Conservation (phyloP, 2,888 invertebrate genomes). For the Apotomis capreana region DNA sequence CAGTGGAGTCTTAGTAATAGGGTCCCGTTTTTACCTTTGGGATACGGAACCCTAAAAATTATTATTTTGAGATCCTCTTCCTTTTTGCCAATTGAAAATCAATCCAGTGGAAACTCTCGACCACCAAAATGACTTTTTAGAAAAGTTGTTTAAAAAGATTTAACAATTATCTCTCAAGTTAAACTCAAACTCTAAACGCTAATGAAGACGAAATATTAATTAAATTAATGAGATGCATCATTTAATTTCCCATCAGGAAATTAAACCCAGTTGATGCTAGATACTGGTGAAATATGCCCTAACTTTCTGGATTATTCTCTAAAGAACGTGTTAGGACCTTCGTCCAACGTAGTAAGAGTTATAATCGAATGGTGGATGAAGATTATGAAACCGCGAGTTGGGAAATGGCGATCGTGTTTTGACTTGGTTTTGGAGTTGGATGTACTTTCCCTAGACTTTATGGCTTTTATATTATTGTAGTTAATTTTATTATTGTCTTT, state of each 20-base stretch:
- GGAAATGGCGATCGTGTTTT: background rate
- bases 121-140: background rate
- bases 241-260: constrained; percentile 37
- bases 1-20: too few species aligned
- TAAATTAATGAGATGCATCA: constrained; percentile 29
- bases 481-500: too few species aligned
- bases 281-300: constrained; percentile 33
- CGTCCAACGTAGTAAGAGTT: background rate
- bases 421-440: constrained; percentile 3
- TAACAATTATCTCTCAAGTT: background rate
- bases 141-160: background rate
- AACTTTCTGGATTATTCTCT: constrained; percentile 26
- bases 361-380: background rate
- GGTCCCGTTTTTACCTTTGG: too few species aligned
- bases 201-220: constrained; percentile 25
- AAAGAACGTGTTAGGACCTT: background rate
- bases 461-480: too few species aligned
- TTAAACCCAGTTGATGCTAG: constrained; percentile 23
- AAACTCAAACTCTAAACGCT: constrained; percentile 7
- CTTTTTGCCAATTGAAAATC: too few species aligned
- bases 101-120: background rate
- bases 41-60: too few species aligned
- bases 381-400: background rate
- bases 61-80: too few species aligned
- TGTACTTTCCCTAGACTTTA: background rate